phyloP scores from a whole-genome alignment of 2,113 vertebrate species.

The Cololabis saira region DNA sequence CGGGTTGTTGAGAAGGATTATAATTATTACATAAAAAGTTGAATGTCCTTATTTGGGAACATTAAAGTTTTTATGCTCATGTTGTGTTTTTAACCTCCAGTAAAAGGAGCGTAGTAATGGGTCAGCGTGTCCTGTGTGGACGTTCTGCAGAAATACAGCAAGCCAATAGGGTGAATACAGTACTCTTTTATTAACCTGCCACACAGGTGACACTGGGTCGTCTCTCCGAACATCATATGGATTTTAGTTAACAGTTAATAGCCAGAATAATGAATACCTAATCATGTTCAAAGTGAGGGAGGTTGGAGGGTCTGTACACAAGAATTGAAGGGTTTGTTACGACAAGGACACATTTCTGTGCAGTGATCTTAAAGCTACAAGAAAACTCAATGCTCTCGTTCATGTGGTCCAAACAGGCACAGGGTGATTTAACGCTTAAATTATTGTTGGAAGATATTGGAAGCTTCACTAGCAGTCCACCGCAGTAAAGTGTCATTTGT shows the following conservation, averaged over 20 bases:
- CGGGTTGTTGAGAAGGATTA: too few relatives aligned
- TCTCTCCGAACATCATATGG: constrained; percentile 42
- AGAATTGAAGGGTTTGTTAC: constrained; percentile 38
- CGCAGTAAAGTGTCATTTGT: too few relatives aligned
- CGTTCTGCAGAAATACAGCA: not conserved
- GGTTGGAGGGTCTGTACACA: constrained; percentile 29
- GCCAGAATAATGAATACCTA: constrained; percentile 50
- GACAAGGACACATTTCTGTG: constrained; percentile 50
- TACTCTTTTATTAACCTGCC: not conserved
- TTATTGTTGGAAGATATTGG: constrained; percentile 6
- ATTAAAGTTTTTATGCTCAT: too few relatives aligned
- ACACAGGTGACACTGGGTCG: not conserved
- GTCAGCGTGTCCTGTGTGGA: not conserved
- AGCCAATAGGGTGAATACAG: not conserved
- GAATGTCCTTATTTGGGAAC: too few relatives aligned
- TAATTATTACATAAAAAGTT: too few relatives aligned
- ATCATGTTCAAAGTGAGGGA: constrained; percentile 40
- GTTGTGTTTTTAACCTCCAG: too few relatives aligned
- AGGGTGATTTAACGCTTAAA: not conserved
- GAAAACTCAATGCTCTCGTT: not conserved
- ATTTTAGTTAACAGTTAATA: constrained; percentile 40
- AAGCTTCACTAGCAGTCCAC: too few relatives aligned
- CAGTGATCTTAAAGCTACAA: constrained; percentile 3
- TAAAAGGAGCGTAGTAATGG: too few relatives aligned
- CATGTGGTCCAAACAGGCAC: constrained; percentile 10